A percentile compares a stretch with the other conserved stretches of the same genome.
Conservation (phyloP, 2,113 vertebrate species). For the Dasyprocta punctata region DNA sequence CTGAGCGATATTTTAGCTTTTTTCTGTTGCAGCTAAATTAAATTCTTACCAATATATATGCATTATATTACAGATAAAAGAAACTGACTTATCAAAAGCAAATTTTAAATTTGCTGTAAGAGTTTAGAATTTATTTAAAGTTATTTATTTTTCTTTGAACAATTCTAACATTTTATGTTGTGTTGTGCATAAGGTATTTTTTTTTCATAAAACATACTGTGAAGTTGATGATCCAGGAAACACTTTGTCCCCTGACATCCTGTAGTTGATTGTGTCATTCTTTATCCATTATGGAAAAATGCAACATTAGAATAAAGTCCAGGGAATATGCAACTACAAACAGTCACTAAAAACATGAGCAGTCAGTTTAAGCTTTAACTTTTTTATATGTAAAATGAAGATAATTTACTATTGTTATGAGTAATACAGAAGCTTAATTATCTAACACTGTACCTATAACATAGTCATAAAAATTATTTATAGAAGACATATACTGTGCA, state of each 20-base stretch:
- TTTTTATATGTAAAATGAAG: background rate
- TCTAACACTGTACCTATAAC: background rate
- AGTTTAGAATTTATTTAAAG: background rate
- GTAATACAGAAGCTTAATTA: background rate
- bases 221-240: background rate
- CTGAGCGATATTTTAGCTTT: background rate
- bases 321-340: background rate
- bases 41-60: background rate
- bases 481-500: background rate
- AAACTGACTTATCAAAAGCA: background rate
- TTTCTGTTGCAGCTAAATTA: background rate
- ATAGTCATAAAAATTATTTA: background rate
- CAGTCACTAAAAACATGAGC: background rate
- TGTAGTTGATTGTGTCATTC: background rate
- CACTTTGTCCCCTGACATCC: background rate
- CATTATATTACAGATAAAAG: background rate
- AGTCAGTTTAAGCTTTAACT: background rate
- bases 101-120: background rate
- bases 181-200: background rate
- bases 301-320: background rate
- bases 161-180: background rate
- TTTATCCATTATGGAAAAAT: background rate
- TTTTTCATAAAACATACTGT: background rate
- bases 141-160: slow-evolving; percentile 18
- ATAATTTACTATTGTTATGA: background rate